A percentile compares a stretch with the other conserved stretches of the same genome.
Conservation (phyloP, 1,140 invertebrate species). For the Drosophila quadrilineata region DNA sequence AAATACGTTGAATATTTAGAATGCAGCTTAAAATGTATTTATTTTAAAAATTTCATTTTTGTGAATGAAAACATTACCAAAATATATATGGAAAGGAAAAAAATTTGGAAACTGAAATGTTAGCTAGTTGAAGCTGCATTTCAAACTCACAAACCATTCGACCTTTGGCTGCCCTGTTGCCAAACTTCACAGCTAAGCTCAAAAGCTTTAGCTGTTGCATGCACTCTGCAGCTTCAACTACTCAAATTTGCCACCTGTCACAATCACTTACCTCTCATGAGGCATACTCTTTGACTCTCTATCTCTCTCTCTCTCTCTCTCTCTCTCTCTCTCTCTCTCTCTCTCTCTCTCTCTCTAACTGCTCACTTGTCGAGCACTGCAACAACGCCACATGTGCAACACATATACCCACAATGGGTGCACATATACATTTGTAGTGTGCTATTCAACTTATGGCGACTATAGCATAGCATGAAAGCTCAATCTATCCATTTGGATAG, state of each 20-base stretch:
- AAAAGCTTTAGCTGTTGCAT: background rate
- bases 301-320: too few species aligned
- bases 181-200: background rate
- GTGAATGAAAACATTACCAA: too few species aligned
- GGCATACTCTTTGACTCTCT: background rate
- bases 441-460: background rate
- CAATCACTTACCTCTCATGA: slow-evolving; percentile 27
- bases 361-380: slow-evolving; percentile 4
- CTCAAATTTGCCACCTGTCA: slow-evolving; percentile 34
- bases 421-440: background rate
- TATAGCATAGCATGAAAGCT: background rate
- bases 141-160: background rate
- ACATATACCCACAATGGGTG: background rate
- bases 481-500: slow-evolving; percentile 16
- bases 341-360: too few species aligned
- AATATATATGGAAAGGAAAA: too few species aligned
- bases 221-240: slow-evolving; percentile 27
- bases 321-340: too few species aligned
- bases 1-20: slow-evolving; percentile 1
- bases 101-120: too few species aligned
- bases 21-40: background rate
- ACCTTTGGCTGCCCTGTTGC: too few species aligned
- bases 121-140: background rate
- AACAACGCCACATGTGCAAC: slow-evolving; percentile 9
- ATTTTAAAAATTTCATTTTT: background rate